A percentile compares a stretch with the other conserved stretches of the same genome.
Conservation (phyloP, 2,113 vertebrate species). For the Acanthisitta chloris region DNA sequence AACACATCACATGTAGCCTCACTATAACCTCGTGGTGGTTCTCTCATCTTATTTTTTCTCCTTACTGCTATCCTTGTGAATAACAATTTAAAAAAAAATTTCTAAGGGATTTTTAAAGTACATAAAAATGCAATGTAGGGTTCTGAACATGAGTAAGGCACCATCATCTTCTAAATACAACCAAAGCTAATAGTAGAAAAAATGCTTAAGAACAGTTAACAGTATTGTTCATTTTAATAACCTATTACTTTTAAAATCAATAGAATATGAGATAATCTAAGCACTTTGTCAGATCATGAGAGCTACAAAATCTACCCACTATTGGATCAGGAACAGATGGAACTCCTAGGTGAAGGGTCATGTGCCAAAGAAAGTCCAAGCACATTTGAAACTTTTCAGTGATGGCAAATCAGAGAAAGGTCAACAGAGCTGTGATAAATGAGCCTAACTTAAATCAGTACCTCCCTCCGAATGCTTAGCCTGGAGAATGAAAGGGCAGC, state of each 20-base stretch:
- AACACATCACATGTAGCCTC: background rate
- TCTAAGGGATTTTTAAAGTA: background rate
- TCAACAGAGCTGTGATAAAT: background rate
- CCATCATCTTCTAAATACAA: background rate
- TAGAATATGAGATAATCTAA: background rate
- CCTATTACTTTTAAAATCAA: background rate
- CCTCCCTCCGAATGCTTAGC: background rate
- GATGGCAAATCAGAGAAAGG: background rate
- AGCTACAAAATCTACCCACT: background rate
- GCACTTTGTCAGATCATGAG: background rate
- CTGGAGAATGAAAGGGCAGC: background rate
- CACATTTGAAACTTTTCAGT: background rate
- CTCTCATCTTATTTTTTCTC: background rate
- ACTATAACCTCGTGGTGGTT: background rate
- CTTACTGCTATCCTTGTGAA: background rate
- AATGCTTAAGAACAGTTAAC: background rate
- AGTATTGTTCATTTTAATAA: background rate
- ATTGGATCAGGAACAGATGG: background rate
- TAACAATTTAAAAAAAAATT: background rate
- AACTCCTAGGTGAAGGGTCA: background rate
- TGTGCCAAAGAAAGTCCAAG: background rate
- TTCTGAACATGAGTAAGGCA: background rate
- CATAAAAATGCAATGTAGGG: background rate
- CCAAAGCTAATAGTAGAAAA: background rate
- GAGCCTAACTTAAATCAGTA: background rate